These are phyloP conservation scores for Fratercula arctica DNA, from an alignment of 2,797 vertebrate genomes.

Conservation along the genomic window DNA sequence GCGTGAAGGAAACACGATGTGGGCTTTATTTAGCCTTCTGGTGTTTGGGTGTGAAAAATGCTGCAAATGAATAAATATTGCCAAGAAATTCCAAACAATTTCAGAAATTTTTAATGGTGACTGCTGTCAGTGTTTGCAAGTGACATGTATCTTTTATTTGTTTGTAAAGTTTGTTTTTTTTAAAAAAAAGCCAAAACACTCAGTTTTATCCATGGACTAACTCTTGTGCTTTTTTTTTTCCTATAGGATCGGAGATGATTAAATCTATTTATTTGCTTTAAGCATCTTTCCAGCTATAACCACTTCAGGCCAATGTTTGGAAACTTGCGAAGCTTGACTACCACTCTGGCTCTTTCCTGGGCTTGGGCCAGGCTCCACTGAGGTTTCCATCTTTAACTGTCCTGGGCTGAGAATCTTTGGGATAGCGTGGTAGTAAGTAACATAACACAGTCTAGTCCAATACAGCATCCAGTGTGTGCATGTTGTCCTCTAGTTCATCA, in stretches of 20 bases:
- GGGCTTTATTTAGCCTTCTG: background rate
- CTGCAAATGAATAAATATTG: background rate
- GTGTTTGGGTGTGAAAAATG: background rate
- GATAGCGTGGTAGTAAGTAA: background rate
- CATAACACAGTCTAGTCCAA: background rate
- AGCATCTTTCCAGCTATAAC: background rate
- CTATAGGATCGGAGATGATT: background rate
- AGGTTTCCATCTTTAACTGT: background rate
- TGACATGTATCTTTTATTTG: background rate
- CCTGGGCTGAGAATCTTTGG: background rate
- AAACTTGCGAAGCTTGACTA: background rate
- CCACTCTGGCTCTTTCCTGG: background rate
- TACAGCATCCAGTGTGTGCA: background rate
- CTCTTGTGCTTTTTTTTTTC: too few relatives aligned
- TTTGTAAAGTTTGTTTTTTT: background rate
- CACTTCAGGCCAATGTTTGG: background rate
- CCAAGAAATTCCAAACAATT: background rate
- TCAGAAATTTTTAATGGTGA: background rate
- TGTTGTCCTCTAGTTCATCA: background rate
- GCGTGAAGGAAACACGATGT: fast-evolving
- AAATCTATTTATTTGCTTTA: background rate
- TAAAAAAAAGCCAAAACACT: background rate
- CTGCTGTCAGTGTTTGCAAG: background rate
- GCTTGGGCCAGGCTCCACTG: background rate
- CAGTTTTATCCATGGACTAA: background rate